Evolutionary conservation across 2,888 invertebrate species (phyloP).

Genomic region (Chymomyza caudatula): DNA sequence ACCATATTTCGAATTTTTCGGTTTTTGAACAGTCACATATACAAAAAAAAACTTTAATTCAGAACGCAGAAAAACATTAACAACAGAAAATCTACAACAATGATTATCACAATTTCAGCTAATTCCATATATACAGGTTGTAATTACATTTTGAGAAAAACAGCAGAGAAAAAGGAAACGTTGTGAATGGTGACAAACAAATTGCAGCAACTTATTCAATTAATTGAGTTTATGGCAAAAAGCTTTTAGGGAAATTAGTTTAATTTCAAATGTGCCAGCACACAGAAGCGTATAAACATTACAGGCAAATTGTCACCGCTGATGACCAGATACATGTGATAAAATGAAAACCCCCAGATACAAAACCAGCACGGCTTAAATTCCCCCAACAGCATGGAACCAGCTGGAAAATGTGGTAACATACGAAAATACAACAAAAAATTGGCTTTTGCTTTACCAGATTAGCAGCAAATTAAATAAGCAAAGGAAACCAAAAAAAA

Average conservation of each 20-base stretch:
- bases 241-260: constrained; percentile 69
- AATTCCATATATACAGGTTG: background rate
- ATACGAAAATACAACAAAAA: constrained; percentile 19
- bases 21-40: too few species aligned
- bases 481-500: constrained; percentile 41
- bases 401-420: background rate
- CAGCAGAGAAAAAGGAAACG: background rate
- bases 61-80: too few species aligned
- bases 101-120: background rate
- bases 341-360: background rate
- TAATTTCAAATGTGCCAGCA: constrained; percentile 46
- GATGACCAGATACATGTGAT: constrained; percentile 64
- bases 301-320: constrained; percentile 7
- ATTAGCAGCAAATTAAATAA: constrained; percentile 73
- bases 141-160: background rate
- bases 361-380: background rate
- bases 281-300: constrained; percentile 13
- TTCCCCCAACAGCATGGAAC: background rate
- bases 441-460: constrained; percentile 57
- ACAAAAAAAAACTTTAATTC: too few species aligned
- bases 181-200: constrained; percentile 48
- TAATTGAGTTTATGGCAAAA: constrained; percentile 71
- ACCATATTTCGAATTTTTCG: too few species aligned
- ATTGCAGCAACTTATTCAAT: constrained; percentile 61
- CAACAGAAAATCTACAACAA: too few species aligned